Evolutionary conservation across 2,888 invertebrate species (phyloP).

Genomic region (Autographa pulchrina): DNA sequence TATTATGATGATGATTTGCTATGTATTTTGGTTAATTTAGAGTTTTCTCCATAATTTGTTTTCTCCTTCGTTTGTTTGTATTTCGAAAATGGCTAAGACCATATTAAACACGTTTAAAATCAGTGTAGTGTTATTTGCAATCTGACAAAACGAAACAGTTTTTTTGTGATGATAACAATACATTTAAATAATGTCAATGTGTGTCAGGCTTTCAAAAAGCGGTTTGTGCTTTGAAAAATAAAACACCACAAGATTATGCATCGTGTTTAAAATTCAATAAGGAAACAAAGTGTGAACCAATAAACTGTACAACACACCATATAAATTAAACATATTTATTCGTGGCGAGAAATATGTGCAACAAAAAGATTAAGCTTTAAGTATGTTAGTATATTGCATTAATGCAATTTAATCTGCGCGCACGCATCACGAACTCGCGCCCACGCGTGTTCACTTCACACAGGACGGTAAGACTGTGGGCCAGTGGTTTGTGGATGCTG

Average conservation of each 20-base stretch:
- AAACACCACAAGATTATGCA: neutral
- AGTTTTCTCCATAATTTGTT: no score
- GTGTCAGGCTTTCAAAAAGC: no score
- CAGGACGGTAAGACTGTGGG: constrained; percentile 59
- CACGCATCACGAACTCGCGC: constrained; percentile 84
- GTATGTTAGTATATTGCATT: constrained; percentile 79
- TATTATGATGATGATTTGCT: no score
- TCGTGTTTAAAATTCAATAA: constrained; percentile 1
- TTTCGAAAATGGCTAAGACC: no score
- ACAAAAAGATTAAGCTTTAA: constrained; percentile 68
- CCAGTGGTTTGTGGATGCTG: constrained; percentile 43
- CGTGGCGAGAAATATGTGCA: constrained; percentile 54
- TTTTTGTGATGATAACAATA: no score
- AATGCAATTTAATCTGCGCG: constrained; percentile 88
- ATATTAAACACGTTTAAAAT: no score
- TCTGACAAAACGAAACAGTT: no score
- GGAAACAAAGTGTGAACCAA: constrained; percentile 14
- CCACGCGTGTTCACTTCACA: constrained; percentile 80
- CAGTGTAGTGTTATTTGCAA: no score
- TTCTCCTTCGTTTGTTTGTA: no score
- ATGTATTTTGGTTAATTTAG: no score
- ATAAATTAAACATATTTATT: constrained; percentile 55
- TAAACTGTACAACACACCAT: constrained; percentile 27
- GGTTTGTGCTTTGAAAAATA: neutral
- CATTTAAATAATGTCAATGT: no score